Base-by-base conservation (phyloP, 92 coral and sea anemone species). In the Paragorgia papillata region DNA sequence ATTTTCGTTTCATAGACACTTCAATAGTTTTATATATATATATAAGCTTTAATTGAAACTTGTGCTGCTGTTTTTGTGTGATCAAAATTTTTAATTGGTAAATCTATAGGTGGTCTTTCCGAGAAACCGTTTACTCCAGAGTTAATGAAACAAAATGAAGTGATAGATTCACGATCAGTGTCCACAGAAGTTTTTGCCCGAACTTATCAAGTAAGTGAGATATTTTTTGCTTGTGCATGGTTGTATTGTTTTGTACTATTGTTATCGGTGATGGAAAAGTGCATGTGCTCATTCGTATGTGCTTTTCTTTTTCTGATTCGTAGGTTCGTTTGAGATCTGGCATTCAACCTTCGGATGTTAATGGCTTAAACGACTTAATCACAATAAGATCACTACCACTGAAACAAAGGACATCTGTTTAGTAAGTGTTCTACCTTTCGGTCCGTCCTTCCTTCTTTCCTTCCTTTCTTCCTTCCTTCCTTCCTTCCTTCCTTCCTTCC, bases 341-440 rank as follows among this genome's bases (percentile, higher is more conserved):
- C 66, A 84, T 92, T 35, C 58, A 67, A 30, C 84, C 93, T 18
- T 74, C 87, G 60, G 97, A 93, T 69, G 85, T 89, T 65, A 89
- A 83, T 75, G 92, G 97, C 41, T 80, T 94, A 27, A 87, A 79
- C 48, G 90, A 85, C 65, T 92, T 92, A 25, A 94, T 94, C 76
- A 94, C 87, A 78, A 89, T 94, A 48, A 88, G 84, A 66, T 84
- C 96, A 12, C 41, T 85, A 34, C 89, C 92, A 24, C 71, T 94
- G 80, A 86, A 91, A 64, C 94, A 91, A 61, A 86, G 98, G 79
- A 88, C 98, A 14, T 85, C 96, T 43, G 63, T 89, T 64, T 92
- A 94, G 97, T 94, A 85, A 87, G 97, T 88, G 57, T 0, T 46
- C 9, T 9, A 27, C 3, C 51, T 13, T 24, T n/a, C 14, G 9